phyloP scores from a whole-genome alignment of 37 sponge, comb jelly and placozoan genomes.

The Dysidea cf. avara region DNA sequence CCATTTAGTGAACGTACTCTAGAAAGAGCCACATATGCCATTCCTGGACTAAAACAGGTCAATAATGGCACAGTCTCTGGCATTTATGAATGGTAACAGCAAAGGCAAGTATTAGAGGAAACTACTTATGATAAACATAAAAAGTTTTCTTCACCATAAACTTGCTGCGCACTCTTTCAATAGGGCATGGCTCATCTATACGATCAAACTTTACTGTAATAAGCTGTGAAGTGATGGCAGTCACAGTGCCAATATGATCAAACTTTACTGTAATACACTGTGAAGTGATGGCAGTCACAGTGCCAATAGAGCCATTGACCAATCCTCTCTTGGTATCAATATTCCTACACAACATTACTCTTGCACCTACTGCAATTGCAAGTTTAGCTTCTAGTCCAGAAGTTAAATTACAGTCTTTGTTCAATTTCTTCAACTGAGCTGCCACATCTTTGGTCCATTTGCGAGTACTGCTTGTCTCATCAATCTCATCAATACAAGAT shows the following conservation, averaged over 20 bases:
- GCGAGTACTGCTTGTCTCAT: slow-evolving; percentile 37
- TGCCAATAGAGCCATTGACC: slow-evolving; percentile 64
- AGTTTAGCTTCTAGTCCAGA: slow-evolving; percentile 54
- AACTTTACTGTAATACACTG: slow-evolving; percentile 41
- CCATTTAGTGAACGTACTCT: slow-evolving; percentile 33
- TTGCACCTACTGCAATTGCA: slow-evolving; percentile 50
- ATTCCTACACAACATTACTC: slow-evolving; percentile 67
- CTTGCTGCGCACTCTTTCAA: slow-evolving; percentile 34
- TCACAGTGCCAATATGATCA: slow-evolving; percentile 51
- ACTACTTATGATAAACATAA: slow-evolving; percentile 46
- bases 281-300: slow-evolving; percentile 8
- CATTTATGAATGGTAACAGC: slow-evolving; percentile 52
- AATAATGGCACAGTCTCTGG: slow-evolving; percentile 59
- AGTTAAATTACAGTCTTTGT: slow-evolving; percentile 56
- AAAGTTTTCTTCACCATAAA: slow-evolving; percentile 35
- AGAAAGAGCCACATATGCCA: slow-evolving; percentile 68
- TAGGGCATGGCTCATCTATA: slow-evolving; percentile 11
- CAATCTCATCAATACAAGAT: slow-evolving; percentile 46
- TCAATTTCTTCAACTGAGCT: slow-evolving; percentile 47
- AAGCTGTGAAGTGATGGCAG: neutral
- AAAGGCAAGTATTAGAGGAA: slow-evolving; percentile 48
- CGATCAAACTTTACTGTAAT: slow-evolving; percentile 58
- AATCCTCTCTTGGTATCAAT: slow-evolving; percentile 35
- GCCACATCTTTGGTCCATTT: slow-evolving; percentile 54
- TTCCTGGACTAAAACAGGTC: slow-evolving; percentile 66